A percentile compares a stretch with the other conserved stretches of the same genome.
phyloP scores from a whole-genome alignment of 2,113 vertebrate genomes.

The Leptocoma aspasia region DNA sequence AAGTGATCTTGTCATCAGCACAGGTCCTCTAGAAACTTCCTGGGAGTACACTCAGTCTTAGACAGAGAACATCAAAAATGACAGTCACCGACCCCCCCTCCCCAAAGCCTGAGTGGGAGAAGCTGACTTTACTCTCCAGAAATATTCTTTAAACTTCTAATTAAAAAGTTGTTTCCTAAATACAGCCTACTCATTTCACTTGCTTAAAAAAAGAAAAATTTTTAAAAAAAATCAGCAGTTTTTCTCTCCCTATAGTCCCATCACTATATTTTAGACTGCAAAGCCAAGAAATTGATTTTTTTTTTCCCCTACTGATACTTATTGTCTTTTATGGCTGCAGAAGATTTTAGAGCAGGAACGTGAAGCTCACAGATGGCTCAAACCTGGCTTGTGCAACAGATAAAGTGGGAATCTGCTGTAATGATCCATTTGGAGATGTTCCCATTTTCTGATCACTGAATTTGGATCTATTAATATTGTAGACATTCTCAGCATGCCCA shows the following conservation, averaged over 20 bases:
- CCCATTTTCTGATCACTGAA: slow-evolving; percentile 36
- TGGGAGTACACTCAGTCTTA: not conserved
- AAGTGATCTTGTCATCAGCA: not conserved
- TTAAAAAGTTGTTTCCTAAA: not conserved
- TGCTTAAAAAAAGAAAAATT: not conserved
- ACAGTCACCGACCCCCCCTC: not conserved
- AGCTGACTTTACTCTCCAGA: not conserved
- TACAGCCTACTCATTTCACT: not conserved
- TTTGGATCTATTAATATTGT: slow-evolving; percentile 42
- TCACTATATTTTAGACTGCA: slow-evolving; percentile 28
- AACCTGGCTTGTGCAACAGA: not conserved
- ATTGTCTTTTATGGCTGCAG: slow-evolving; percentile 31
- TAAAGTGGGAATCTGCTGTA: slow-evolving; percentile 35
- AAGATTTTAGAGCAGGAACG: slow-evolving; percentile 18
- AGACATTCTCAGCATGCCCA: slow-evolving; percentile 19
- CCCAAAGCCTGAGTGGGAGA: not conserved
- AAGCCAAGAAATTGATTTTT: slow-evolving; percentile 41
- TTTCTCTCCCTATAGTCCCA: not conserved
- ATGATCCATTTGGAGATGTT: slow-evolving; percentile 44
- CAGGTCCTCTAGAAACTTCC: not conserved
- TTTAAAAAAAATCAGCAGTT: not conserved
- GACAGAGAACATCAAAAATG: not conserved
- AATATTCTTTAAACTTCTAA: not conserved
- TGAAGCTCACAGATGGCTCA: slow-evolving; percentile 26
- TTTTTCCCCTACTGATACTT: not conserved